Evolutionary conservation across 2,797 vertebrate species (phyloP).

Genomic region (Catharus ustulatus): DNA sequence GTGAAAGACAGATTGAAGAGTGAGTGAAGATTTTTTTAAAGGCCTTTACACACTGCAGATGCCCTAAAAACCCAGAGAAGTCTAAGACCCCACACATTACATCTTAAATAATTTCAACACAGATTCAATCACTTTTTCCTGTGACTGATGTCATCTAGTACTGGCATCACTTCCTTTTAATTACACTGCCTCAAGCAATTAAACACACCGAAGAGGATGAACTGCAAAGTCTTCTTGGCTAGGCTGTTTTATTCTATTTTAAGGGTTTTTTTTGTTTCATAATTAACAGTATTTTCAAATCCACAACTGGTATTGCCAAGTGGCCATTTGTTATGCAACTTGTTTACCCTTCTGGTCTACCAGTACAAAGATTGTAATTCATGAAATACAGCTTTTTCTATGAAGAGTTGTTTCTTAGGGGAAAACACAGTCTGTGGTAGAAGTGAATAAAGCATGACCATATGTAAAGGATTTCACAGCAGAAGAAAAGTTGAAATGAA

Average conservation of each 20-base stretch:
- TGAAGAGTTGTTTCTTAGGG: conserved; percentile 29
- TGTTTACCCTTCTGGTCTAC: conserved; percentile 52
- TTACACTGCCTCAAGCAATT: conserved; percentile 42
- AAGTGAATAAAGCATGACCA: conserved; percentile 14
- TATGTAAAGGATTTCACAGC: conserved; percentile 16
- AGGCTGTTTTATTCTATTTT: conserved; percentile 40
- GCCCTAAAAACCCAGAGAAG: background rate
- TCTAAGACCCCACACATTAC: background rate
- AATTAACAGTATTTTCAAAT: conserved; percentile 61
- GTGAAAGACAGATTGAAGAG: background rate
- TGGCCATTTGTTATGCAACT: conserved; percentile 56
- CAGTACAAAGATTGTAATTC: conserved; percentile 45
- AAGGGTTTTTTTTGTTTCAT: conserved; percentile 16
- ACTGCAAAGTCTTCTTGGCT: conserved; percentile 21
- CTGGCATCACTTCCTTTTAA: conserved; percentile 50
- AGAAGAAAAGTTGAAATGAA: background rate
- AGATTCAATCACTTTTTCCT: conserved; percentile 61
- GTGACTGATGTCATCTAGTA: conserved; percentile 36
- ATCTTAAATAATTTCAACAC: conserved; percentile 22
- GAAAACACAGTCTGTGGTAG: conserved; percentile 6
- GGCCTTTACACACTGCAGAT: background rate
- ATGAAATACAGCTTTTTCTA: conserved; percentile 21
- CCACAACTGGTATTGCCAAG: conserved; percentile 42
- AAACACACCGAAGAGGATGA: conserved; percentile 15
- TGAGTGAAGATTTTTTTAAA: background rate